Base-by-base conservation (phyloP, 2,797 vertebrate genomes). In the Euthynnus affinis region DNA sequence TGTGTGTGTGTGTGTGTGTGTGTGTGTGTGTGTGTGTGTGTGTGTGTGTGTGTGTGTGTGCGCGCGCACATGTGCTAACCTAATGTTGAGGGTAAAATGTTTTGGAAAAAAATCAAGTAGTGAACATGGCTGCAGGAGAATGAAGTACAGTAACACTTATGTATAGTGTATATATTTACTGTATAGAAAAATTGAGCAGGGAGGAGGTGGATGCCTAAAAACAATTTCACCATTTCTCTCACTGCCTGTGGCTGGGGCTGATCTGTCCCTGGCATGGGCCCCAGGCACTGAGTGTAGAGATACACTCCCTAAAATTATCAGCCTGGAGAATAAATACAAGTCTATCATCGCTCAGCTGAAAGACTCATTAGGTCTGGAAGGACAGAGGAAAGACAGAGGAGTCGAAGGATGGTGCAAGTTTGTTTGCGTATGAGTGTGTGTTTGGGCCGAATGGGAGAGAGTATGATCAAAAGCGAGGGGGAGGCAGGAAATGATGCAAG, bases 401-500 rank as follows among this genome's bases (percentile, higher is more conserved):
- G 82, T 80, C 25, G 7, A 70, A 76, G 77, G 75, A 83, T 83
- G 84, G 81, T 82, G 81, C 69, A 74, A 84, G 87, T 88, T 87
- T 87, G 72, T 89, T 86, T 88, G 83, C 27, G 42, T 62, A 58
- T 72, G 64, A 81, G 82, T 76, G 74, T 87, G 87, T 76, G 71
- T 87, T 80, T 0, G 4, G 72, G 55, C 59, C 89, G 88, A 93
- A 91, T n/a, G 48, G 55, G 74, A 72, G 81, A 81, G 67, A 76
- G 59, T 49, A 58, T 70, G 86, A 92, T 94, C 90, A 92, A 88
- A 90, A 82, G 82, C 55, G 51, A 83, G 64, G 63, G 80, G 78
- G 78, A 80, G 87, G 96, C 95, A 96, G 96, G 96, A 97, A 97
- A 96, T 94, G 95, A 96, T 91, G 91, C 89, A 88, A 88, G 82